Evolutionary conservation across 37 sponge, comb jelly and placozoan species (phyloP).

Genomic region (Theonella swinhoei): DNA sequence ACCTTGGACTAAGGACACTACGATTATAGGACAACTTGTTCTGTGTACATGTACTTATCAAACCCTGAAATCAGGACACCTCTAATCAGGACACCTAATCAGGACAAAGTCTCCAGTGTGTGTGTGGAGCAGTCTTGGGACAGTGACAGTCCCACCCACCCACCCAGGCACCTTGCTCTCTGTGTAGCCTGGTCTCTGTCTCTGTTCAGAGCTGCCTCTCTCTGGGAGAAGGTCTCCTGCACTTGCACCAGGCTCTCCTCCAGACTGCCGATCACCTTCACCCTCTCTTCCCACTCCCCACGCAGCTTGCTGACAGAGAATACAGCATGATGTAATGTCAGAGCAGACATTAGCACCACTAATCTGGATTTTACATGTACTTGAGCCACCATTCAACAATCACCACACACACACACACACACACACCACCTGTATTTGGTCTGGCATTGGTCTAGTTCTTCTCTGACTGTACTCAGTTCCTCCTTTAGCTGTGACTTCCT

Average conservation of each 20-base stretch:
- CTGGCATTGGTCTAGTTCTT: conserved; percentile 44
- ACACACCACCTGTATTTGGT: conserved; percentile 44
- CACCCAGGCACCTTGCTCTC: conserved; percentile 36
- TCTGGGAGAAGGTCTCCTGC: conserved; percentile 50
- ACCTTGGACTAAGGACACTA: not conserved
- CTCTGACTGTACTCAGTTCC: conserved; percentile 18
- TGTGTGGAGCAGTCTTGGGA: not conserved
- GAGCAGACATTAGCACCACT: not conserved
- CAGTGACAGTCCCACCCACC: not conserved
- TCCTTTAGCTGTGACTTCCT: conserved; percentile 66
- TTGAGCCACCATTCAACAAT: not conserved
- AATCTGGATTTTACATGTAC: not conserved
- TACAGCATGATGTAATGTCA: not conserved
- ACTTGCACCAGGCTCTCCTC: conserved; percentile 61
- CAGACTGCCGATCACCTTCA: conserved; percentile 48
- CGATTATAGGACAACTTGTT: no score
- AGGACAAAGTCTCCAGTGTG: no score
- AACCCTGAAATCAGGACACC: no score
- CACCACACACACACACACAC: no score
- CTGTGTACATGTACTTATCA: no score
- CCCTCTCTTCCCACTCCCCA: conserved; percentile 73
- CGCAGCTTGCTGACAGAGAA: conserved; percentile 50
- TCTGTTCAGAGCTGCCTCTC: conserved; percentile 14
- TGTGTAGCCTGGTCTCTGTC: conserved; percentile 57
- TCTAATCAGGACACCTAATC: no score